Evolutionary conservation across 2,113 vertebrate genomes (phyloP), one percentile per base, ranked within the genome.

Genomic region (Clupea harengus): DNA sequence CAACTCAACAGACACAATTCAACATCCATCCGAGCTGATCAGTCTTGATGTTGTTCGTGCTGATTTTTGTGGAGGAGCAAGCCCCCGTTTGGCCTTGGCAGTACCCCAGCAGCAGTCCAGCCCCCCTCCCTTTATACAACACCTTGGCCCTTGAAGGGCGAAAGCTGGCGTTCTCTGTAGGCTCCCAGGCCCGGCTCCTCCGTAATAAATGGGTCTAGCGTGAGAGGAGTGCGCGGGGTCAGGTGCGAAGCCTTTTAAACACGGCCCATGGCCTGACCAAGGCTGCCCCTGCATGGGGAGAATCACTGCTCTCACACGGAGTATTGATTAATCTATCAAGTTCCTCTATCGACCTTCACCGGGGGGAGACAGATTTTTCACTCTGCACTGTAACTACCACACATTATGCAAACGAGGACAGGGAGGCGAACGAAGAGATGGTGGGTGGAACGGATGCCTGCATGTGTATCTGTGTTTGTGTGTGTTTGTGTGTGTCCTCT

Each of bases 71-170:
- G 49, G 91, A 88, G 85, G 90, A 89, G 85, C 86, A 88, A 93
- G 92, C 92, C 89, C 91, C 92, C 92, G 85, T 92, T 93, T 92
- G 91, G 72, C 92, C 92, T 86, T 93, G 91, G 93, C 92, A 92
- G 88, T 92, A 91, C 92, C 89, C 87, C 93, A 20, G 52, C 89
- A 90, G 89, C 90, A 88, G 91, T 83, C 91, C 89, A 32, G 13
- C 72, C 32, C 32, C 72, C 11, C 72, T 32, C 13, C 67, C 28
- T 32, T 32, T 45, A 85, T 10, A 80, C 88, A 84, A 25, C 90
- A 83, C n/a, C 88, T 92, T 75, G 91, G 91, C 90, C 90, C 89
- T 88, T 92, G 92, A 92, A 94, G 92, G 25, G 92, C 92, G 88
- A 93, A 90, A 83, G 84, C 88, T 81, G 86, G 52, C 88, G 85